Evolutionary conservation across 1,140 invertebrate species (phyloP), one percentile per base, ranked within the genome.

Genomic region (Dendroctonus valens): DNA sequence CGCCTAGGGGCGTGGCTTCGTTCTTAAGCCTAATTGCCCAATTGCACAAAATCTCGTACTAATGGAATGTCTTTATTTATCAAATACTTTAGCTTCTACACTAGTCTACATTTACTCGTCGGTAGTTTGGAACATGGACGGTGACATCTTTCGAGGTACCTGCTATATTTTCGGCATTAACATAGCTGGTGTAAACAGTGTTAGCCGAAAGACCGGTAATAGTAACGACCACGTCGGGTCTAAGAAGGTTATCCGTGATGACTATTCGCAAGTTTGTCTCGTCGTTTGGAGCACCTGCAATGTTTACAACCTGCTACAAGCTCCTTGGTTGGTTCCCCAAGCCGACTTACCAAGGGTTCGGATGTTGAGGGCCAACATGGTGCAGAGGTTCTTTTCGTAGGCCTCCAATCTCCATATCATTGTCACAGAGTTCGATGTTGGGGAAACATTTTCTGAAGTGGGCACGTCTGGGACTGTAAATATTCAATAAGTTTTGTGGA

Each of bases 81-180:
- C n/a, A 26, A 26, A 26, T 26, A 26, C 26, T 26, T 26, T 26
- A 26, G n/a, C n/a, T n/a, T n/a, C n/a, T n/a, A n/a, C n/a, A n/a
- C n/a, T n/a, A n/a, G 1, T 26, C 26, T 26, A 26, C 26, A 26
- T 26, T 26, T 26, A 54, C 7, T 39, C 39, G 2, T 44, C 57
- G 26, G 40, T 9, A 5, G 59, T 50, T 15, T 61, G 46, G n/a
- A 37, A 61, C 26, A 26, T 44, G 5, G n/a, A 61, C 50, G 2
- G 59, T 50, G 11, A 61, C 59, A 41, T 61, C 51, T 39, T 51
- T 61, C 12, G 59, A 61, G 9, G 15, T 8, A 6, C 59, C 59
- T 7, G 46, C 59, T 4, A 11, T 38, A 12, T 61, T 61, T 37
- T 12, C 6, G 12, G 51, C 11, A 38, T 44, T 40, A 7, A 61